phyloP scores from a whole-genome alignment of 2,113 vertebrate species.

The Sakesphorus luctuosus region DNA sequence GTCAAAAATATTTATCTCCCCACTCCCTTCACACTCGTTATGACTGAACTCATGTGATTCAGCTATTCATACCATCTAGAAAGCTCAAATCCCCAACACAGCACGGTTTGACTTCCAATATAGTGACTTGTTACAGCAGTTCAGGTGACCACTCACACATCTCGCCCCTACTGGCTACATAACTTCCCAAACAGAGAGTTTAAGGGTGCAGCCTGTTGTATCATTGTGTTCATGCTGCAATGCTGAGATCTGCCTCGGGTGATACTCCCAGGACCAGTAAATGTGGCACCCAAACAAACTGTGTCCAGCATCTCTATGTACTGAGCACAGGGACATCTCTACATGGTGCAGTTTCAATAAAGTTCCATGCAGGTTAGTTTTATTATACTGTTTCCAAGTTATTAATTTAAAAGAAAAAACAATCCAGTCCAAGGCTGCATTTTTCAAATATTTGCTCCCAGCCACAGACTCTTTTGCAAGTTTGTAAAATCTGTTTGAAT shows the following conservation, averaged over 20 bases:
- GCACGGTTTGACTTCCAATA: neutral
- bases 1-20: neutral
- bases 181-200: neutral
- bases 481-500: neutral
- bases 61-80: neutral
- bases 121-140: neutral
- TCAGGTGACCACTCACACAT: neutral
- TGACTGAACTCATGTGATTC: neutral
- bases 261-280: neutral
- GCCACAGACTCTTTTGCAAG: neutral
- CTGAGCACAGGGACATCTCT: neutral
- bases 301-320: neutral
- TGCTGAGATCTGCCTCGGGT: neutral
- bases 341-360: neutral
- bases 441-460: neutral
- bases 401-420: neutral
- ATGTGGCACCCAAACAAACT: neutral
- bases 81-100: neutral
- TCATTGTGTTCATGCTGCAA: neutral
- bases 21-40: neutral
- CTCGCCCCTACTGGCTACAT: neutral
- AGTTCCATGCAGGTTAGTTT: neutral
- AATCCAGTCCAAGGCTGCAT: neutral
- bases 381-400: neutral
- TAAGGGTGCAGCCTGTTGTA: neutral